Conservation (phyloP, 2,113 vertebrate genomes). For the Eurypyga helias region DNA sequence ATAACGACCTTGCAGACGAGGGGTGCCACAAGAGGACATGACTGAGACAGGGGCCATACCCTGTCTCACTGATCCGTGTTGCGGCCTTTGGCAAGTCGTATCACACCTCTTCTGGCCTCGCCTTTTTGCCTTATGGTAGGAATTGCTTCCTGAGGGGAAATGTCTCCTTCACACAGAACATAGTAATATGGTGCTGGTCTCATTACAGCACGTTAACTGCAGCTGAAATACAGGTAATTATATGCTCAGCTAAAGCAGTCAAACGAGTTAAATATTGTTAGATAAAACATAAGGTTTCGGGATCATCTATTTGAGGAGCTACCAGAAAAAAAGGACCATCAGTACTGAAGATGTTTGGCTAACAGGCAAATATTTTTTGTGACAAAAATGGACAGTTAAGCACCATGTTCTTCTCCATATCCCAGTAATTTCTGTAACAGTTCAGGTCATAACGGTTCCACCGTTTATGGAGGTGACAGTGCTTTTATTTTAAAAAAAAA, state of each 20-base stretch:
- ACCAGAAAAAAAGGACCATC: neutral
- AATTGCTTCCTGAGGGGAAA: neutral
- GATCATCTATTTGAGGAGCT: neutral
- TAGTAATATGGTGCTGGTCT: neutral
- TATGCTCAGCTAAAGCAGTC: neutral
- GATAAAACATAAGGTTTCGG: neutral
- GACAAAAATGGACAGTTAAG: neutral
- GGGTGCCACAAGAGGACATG: neutral
- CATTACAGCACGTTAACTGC: neutral
- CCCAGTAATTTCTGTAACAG: neutral
- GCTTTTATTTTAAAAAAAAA: neutral
- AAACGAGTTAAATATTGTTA: neutral
- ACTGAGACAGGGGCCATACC: neutral
- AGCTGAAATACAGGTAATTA: neutral
- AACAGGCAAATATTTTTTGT: neutral
- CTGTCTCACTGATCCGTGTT: rapidly evolving
- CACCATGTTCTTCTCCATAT: neutral
- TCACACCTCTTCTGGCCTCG: neutral
- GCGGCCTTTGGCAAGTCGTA: neutral
- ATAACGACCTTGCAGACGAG: neutral
- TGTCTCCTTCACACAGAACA: neutral
- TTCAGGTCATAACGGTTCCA: neutral
- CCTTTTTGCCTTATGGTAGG: neutral
- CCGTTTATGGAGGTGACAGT: neutral
- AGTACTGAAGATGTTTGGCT: neutral